A percentile compares a stretch with the other conserved stretches of the same genome.
Evolutionary conservation across 1,140 invertebrate species (phyloP).

Genomic region (Apis cerana): DNA sequence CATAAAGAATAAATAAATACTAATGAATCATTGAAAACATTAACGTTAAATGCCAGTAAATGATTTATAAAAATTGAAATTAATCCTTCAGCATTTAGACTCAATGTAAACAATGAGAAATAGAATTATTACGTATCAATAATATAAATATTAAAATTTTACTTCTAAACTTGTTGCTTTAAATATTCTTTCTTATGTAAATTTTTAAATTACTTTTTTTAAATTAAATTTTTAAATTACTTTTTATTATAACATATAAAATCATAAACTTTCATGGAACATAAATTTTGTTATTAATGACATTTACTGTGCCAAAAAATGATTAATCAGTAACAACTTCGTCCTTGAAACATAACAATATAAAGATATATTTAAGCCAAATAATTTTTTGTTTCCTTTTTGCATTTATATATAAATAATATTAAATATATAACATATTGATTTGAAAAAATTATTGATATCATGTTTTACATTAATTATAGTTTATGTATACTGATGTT

Average conservation of each 20-base stretch:
- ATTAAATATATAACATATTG: conserved; percentile 20
- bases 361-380: conserved; percentile 19
- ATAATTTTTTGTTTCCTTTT: conserved; percentile 24
- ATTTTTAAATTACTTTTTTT: not conserved
- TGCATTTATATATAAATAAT: conserved; percentile 28
- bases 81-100: not conserved
- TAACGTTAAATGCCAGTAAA: conserved; percentile 1
- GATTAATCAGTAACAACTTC: conserved; percentile 22
- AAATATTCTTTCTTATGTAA: not conserved
- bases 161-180: not conserved
- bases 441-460: conserved; percentile 4
- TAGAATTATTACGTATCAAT: not conserved
- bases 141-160: conserved; percentile 18
- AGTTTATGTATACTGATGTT: conserved; percentile 18
- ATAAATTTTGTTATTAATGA: not conserved
- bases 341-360: conserved; percentile 12
- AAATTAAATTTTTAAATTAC: not conserved
- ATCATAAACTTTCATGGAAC: not conserved
- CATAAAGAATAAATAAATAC: not conserved
- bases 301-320: conserved; percentile 33
- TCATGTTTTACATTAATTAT: conserved; percentile 33
- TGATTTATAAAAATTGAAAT: not conserved
- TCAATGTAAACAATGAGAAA: not conserved
- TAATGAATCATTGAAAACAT: not conserved
- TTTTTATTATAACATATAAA: not conserved